phyloP scores from a whole-genome alignment of 37 sponge, comb jelly and placozoan species.

The Chondrilla cf. caribensis region DNA sequence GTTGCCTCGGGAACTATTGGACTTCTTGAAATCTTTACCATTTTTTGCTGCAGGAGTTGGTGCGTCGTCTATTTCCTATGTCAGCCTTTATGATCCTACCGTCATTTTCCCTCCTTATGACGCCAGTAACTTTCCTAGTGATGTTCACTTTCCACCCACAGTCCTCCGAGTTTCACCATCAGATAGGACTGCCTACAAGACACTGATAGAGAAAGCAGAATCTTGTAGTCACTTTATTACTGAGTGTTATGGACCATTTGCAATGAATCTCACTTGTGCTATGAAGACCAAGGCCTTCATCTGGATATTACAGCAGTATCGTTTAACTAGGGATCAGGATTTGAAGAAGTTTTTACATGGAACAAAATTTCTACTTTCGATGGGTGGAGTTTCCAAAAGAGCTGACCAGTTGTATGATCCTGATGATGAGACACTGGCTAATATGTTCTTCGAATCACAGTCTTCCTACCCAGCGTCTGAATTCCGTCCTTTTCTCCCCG shows the following conservation, averaged over 20 bases:
- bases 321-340: not conserved
- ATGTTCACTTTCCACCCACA: slow-evolving; percentile 26
- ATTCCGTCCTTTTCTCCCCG: not conserved
- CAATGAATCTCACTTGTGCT: not conserved
- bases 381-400: not conserved
- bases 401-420: slow-evolving; percentile 35
- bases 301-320: slow-evolving; percentile 32
- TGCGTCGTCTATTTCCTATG: not conserved
- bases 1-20: too few relatives aligned
- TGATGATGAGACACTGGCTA: slow-evolving; percentile 7
- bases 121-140: not conserved
- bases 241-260: slow-evolving; percentile 31
- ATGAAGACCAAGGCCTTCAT: slow-evolving; percentile 21
- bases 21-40: slow-evolving; percentile 21
- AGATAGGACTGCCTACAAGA: not conserved
- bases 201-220: slow-evolving; percentile 1
- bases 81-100: slow-evolving; percentile 3
- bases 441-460: slow-evolving; percentile 21
- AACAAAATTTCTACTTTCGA: not conserved
- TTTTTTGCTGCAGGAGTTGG: slow-evolving; percentile 38
- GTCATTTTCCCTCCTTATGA: slow-evolving; percentile 1
- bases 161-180: not conserved
- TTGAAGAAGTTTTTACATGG: not conserved
- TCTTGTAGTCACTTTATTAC: slow-evolving; percentile 13
- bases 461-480: slow-evolving; percentile 12